phyloP scores from a whole-genome alignment of 2,113 vertebrate genomes.

The Circaetus cinerascens region DNA sequence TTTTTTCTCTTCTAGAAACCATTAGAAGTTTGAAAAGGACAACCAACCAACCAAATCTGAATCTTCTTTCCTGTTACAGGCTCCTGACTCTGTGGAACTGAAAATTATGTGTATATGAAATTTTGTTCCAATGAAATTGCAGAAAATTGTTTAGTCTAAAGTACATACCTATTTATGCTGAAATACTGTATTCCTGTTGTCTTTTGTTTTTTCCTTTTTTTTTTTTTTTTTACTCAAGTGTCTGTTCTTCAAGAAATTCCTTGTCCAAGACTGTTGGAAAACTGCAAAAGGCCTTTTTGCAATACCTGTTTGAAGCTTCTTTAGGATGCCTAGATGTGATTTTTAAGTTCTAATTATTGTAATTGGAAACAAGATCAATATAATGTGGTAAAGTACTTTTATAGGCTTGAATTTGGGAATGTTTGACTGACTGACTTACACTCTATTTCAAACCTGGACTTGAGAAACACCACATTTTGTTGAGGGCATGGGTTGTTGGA shows the following conservation, averaged over 20 bases:
- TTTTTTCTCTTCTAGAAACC: neutral
- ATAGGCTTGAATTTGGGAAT: neutral
- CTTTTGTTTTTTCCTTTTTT: neutral
- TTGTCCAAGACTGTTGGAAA: neutral
- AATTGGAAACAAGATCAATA: neutral
- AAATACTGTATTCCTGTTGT: neutral
- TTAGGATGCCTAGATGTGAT: neutral
- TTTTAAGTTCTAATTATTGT: neutral
- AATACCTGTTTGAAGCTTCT: neutral
- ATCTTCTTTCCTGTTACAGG: neutral
- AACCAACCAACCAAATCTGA: rapidly evolving
- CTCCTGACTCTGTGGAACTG: neutral
- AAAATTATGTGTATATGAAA: neutral
- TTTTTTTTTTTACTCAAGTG: neutral
- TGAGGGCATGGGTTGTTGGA: neutral
- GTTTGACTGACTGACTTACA: rapidly evolving
- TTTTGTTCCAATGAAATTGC: neutral
- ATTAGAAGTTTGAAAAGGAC: neutral
- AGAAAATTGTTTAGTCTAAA: neutral
- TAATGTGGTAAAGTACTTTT: neutral
- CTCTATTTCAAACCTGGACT: neutral
- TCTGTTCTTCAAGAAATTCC: neutral
- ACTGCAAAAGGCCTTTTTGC: neutral
- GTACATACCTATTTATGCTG: neutral
- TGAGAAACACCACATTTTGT: neutral